Percentiles rank a stretch among this genome's conserved stretches.
These are phyloP conservation scores for Strongylocentrotus purpuratus DNA, from an alignment of 35 echinoderm and acorn worm species.

Conservation along the genomic window DNA sequence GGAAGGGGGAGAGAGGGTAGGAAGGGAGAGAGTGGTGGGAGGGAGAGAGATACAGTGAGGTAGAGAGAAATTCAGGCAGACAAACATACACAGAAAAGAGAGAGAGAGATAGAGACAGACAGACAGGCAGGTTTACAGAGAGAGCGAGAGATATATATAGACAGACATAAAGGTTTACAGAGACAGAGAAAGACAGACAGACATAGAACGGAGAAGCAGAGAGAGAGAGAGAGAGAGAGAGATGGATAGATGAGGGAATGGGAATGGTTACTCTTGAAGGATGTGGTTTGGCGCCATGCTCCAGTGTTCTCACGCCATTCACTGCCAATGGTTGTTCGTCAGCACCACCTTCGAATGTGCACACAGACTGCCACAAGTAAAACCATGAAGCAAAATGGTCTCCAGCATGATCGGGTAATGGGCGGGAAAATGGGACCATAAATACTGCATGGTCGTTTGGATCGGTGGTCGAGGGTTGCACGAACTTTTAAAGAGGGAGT, in stretches of 20 bases:
- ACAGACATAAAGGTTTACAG: too few species aligned
- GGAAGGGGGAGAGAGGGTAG: too few species aligned
- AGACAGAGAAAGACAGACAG: too few species aligned
- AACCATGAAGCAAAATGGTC: background rate
- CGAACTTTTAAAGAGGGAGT: background rate
- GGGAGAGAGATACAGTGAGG: too few species aligned
- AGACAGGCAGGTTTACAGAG: too few species aligned
- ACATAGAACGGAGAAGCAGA: too few species aligned
- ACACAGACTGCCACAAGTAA: background rate
- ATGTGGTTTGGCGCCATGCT: background rate
- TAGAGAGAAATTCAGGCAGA: too few species aligned
- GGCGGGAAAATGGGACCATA: conserved; percentile 7
- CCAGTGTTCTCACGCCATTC: background rate
- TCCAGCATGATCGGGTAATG: background rate
- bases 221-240: too few species aligned
- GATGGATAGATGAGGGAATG: background rate
- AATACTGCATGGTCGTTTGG: background rate
- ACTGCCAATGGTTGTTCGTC: background rate
- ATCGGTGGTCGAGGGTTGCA: background rate
- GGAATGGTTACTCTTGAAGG: background rate
- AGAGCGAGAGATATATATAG: too few species aligned
- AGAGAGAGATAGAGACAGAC: too few species aligned
- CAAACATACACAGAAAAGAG: too few species aligned
- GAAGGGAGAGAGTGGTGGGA: too few species aligned
- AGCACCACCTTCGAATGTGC: background rate